phyloP scores from a whole-genome alignment of 2,888 invertebrate species.

The Hypomecis punctinalis region DNA sequence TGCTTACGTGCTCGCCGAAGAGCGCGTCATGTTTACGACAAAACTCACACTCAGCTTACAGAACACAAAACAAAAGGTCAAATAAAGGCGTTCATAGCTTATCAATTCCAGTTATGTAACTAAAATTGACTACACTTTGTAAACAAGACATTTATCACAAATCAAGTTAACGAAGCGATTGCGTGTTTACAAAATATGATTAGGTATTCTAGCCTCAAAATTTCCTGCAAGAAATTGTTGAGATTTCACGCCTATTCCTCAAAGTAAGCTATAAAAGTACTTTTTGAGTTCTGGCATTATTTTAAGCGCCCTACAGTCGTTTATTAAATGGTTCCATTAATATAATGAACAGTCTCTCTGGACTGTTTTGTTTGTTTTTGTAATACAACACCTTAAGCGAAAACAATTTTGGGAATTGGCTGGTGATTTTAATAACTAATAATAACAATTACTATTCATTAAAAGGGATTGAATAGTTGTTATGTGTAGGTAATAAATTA shows the following conservation, averaged over 20 bases:
- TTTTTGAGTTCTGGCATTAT: constrained; percentile 21
- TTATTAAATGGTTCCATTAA: constrained; percentile 23
- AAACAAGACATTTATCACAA: neutral
- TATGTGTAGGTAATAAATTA: no score
- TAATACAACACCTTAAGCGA: neutral
- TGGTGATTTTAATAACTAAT: neutral
- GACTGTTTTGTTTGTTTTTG: constrained; percentile 11
- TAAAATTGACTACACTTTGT: neutral
- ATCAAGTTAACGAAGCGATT: constrained; percentile 4
- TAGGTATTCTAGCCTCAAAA: neutral
- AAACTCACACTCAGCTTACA: no score
- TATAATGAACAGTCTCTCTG: constrained; percentile 10
- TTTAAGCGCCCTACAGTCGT: constrained; percentile 16
- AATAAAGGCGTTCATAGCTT: no score
- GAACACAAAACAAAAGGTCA: no score
- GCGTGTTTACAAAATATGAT: constrained; percentile 18
- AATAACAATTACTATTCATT: no score
- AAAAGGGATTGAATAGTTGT: no score
- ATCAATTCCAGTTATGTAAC: no score
- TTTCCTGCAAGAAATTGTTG: constrained; percentile 12
- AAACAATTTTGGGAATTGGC: neutral
- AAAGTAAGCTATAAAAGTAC: constrained; percentile 28
- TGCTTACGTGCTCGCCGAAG: no score
- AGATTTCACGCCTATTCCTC: constrained; percentile 21
- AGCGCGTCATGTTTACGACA: no score